Evolutionary conservation across 1,140 invertebrate genomes (phyloP).

Genomic region (Heliconius eleuchia): DNA sequence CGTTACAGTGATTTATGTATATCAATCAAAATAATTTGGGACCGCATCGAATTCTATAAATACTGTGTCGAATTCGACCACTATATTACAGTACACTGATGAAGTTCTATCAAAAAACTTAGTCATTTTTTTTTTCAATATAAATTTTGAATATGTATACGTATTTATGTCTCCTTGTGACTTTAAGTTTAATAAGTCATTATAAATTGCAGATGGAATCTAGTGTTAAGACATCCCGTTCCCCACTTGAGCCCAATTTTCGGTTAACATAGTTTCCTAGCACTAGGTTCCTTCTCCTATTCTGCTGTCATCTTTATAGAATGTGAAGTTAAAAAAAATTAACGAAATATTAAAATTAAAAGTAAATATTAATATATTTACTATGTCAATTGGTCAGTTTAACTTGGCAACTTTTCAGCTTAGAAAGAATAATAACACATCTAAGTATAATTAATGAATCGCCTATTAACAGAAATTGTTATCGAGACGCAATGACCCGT

Average conservation of each 20-base stretch:
- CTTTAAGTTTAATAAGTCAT: too few relatives aligned
- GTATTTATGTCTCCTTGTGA: too few relatives aligned
- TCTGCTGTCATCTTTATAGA: too few relatives aligned
- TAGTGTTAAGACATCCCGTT: too few relatives aligned
- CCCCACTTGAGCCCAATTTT: too few relatives aligned
- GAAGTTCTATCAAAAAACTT: not conserved
- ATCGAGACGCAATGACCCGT: not conserved
- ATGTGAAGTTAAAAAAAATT: too few relatives aligned
- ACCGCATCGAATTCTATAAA: slow-evolving; percentile 8
- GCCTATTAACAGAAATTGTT: not conserved
- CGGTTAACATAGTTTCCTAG: too few relatives aligned
- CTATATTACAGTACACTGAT: not conserved
- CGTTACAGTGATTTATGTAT: not conserved
- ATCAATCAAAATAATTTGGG: not conserved
- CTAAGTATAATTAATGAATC: slow-evolving; percentile 6
- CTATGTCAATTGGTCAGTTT: not conserved
- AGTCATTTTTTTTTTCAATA: too few relatives aligned
- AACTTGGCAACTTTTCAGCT: not conserved
- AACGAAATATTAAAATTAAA: not conserved
- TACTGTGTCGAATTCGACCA: not conserved
- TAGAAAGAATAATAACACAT: not conserved
- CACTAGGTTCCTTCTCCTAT: too few relatives aligned
- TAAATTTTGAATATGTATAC: too few relatives aligned
- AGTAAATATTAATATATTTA: not conserved
- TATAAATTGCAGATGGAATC: too few relatives aligned